Evolutionary conservation across 2,797 vertebrate species (phyloP), one percentile per base, ranked within the genome.

Genomic region (Chelonia mydas): DNA sequence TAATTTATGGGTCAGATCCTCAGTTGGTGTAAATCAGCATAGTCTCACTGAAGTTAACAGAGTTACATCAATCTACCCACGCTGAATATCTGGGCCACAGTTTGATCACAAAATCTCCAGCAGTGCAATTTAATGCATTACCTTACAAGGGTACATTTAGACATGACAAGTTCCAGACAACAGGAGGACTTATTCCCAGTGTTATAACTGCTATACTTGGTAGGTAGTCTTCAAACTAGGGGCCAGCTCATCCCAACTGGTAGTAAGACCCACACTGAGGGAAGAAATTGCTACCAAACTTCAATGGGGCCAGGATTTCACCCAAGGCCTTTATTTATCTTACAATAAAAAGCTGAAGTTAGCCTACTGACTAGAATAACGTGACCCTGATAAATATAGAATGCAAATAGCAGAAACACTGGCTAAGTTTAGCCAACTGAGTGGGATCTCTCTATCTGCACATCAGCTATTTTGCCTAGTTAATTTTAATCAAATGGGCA

Each of bases 271-370:
- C 25, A 49, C 45, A 77, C 95, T 97, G 94, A 96, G 94, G 95
- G 96, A 96, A 95, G 96, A 96, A 97, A 97, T 96, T 97, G 96
- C 92, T 96, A 93, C 93, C 94, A 92, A 33, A 95, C 88, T 95
- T 84, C 91, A 97, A 77, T 94, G 90, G 93, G 94, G 93, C 96
- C 94, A 96, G 45, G 82, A 94, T 97, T 97, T 97, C 94, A 97
- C 49, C 87, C 90, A 96, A 86, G 80, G 74, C 25, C 86, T 87
- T 68, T 92, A 86, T n/a, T 49, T 13, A 28, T 59, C 47, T 49
- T 59, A 16, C 7, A 37, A 33, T 33, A n/a, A 59, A 87, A 83
- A 92, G 84, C 82, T 97, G 78, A 97, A 96, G 87, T 45, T 76
- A 96, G 37, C 51, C 54, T 93, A 95, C 89, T 85, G 85, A 92